Evolutionary conservation across 2,797 vertebrate species (phyloP).

Genomic region (Semotilus atromaculatus): DNA sequence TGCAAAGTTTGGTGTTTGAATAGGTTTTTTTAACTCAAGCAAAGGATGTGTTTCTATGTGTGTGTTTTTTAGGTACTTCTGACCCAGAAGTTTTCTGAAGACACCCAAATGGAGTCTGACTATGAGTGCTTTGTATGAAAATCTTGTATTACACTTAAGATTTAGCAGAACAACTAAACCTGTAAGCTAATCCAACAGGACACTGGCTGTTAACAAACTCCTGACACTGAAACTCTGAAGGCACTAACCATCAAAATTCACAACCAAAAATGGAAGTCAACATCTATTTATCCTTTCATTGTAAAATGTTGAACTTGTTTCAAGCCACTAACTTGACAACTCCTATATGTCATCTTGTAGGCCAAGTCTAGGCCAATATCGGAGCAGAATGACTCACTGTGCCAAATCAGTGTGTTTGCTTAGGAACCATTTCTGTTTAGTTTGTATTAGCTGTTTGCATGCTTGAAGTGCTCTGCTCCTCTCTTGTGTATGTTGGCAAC

Average conservation of each 20-base stretch:
- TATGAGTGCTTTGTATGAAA: neutral
- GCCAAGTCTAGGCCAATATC: constrained; percentile 14
- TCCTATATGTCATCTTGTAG: neutral
- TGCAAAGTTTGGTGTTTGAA: neutral
- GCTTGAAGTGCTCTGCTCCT: constrained; percentile 40
- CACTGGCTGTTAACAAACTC: neutral
- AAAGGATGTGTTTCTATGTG: neutral
- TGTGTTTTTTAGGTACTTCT: neutral
- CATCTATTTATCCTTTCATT: constrained; percentile 17
- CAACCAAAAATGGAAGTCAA: constrained; percentile 39
- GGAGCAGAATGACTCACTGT: neutral
- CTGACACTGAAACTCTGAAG: neutral
- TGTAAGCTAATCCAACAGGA: neutral
- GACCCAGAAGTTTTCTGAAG: neutral
- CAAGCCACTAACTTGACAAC: constrained; percentile 25
- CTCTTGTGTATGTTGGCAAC: constrained; percentile 47
- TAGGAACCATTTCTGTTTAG: constrained; percentile 43
- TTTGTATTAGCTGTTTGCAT: constrained; percentile 44
- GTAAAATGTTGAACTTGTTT: constrained; percentile 27
- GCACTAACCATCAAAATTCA: neutral
- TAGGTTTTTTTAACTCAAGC: neutral
- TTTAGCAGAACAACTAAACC: neutral
- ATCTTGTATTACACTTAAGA: neutral
- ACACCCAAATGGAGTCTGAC: neutral
- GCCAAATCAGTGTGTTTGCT: constrained; percentile 35